These are phyloP conservation scores for Eledona agricola DNA, from an alignment of 2,888 invertebrate genomes.

Conservation along the genomic window DNA sequence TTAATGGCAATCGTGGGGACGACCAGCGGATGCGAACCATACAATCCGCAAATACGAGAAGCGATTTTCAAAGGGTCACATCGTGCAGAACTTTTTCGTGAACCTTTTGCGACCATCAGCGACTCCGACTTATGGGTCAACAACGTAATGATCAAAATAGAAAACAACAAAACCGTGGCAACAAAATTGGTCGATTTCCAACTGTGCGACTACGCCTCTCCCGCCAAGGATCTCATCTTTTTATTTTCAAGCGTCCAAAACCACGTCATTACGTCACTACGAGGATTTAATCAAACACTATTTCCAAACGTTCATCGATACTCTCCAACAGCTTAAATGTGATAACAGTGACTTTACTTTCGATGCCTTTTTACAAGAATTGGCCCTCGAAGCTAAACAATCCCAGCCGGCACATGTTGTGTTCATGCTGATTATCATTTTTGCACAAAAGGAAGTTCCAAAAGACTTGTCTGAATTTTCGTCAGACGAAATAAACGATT, in stretches of 20 bases:
- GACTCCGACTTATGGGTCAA: constrained; percentile 13
- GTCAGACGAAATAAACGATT: no score
- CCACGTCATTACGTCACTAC: constrained; percentile 58
- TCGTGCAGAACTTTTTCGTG: constrained; percentile 54
- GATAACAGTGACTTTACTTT: constrained; percentile 55
- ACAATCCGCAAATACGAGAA: no score
- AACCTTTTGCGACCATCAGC: constrained; percentile 64
- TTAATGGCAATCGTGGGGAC: neutral
- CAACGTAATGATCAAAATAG: constrained; percentile 15
- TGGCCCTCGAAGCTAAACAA: constrained; percentile 51
- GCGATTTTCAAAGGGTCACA: constrained; percentile 26
- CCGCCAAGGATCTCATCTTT: constrained; percentile 54
- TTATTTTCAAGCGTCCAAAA: constrained; percentile 64
- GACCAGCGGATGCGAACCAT: neutral
- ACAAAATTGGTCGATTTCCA: constrained; percentile 11
- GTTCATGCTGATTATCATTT: constrained; percentile 4
- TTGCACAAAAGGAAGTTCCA: neutral
- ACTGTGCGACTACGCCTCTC: constrained; percentile 8
- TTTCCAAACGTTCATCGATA: constrained; percentile 60
- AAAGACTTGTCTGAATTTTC: neutral
- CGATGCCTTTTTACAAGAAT: constrained; percentile 57
- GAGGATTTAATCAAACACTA: constrained; percentile 64
- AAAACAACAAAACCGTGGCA: constrained; percentile 4
- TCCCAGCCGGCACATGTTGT: constrained; percentile 2
- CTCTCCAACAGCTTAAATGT: constrained; percentile 53